Evolutionary conservation across 1,140 invertebrate genomes (phyloP), one percentile per base, ranked within the genome.

Genomic region (Homarus americanus): DNA sequence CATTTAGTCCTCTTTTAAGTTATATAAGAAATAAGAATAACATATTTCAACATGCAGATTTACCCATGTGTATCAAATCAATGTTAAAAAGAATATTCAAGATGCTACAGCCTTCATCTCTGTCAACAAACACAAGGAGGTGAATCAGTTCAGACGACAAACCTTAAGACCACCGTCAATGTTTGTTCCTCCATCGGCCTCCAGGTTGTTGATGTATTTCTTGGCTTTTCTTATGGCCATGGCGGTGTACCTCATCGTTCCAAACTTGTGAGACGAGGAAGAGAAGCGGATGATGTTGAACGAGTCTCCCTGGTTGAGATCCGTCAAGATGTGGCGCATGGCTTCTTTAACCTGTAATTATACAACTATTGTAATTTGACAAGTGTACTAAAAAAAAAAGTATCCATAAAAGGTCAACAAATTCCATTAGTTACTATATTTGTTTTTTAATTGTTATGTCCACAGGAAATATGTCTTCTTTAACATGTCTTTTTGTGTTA

Each of bases 301-400:
- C 15, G 89, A 78, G 87, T 93, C 92, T 2, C 90, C 92, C 12
- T 40, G 41, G 78, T 93, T 91, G 44, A 93, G 86, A 36, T 93
- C 91, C 4, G 63, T 79, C 36, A 93, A 69, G 44, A 93, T 93
- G 38, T 88, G 82, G 20, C 72, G 82, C 5, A 93, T 38, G 15
- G 92, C 92, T 12, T 93, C 92, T 44, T 93, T 93, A 1, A 91
- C 92, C 91, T 93, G 92, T 2, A 69, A 80, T n/a, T n/a, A n/a
- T n/a, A n/a, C n/a, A n/a, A n/a, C n/a, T n/a, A n/a, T n/a, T n/a
- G n/a, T n/a, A n/a, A n/a, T n/a, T n/a, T n/a, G n/a, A n/a, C n/a
- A n/a, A n/a, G n/a, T n/a, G n/a, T n/a, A n/a, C n/a, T n/a, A n/a
- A n/a, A n/a, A n/a, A n/a, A n/a, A n/a, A n/a, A n/a, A n/a, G n/a